These are phyloP conservation scores for Pteropus rufus DNA, from an alignment of 2,797 vertebrate genomes.

Conservation along the genomic window DNA sequence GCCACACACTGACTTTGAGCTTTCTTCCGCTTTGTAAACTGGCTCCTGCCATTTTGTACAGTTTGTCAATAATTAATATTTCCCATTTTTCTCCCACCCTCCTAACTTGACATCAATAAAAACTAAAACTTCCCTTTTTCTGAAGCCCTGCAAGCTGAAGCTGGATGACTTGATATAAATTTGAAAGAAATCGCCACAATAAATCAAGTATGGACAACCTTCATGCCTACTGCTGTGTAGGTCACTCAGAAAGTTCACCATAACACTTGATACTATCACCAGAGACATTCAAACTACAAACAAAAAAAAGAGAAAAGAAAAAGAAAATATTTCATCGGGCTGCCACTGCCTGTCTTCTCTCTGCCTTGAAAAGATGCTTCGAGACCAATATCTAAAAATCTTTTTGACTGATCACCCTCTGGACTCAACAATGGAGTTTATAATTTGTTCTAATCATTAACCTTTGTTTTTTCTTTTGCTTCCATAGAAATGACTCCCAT, in stretches of 20 bases:
- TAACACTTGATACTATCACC: background rate
- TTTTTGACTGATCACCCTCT: background rate
- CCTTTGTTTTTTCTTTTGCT: background rate
- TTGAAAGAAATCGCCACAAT: background rate
- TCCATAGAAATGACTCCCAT: background rate
- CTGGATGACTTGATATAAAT: background rate
- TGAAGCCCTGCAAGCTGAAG: background rate
- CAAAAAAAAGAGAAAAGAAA: background rate
- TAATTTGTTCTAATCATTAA: background rate
- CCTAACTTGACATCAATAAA: background rate
- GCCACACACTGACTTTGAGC: background rate
- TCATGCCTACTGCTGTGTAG: background rate
- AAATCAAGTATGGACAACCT: background rate
- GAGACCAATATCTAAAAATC: background rate
- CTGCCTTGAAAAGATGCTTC: background rate
- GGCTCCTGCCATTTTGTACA: background rate
- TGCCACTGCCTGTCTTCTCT: background rate
- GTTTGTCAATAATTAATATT: background rate
- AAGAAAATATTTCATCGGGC: background rate
- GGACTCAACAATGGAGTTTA: background rate
- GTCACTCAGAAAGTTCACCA: background rate
- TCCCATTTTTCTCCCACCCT: background rate
- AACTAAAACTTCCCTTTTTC: background rate
- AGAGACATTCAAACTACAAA: background rate
- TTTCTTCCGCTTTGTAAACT: background rate